These are phyloP conservation scores for Rhinolophus sinicus DNA, from an alignment of 2,113 vertebrate species.

Conservation along the genomic window DNA sequence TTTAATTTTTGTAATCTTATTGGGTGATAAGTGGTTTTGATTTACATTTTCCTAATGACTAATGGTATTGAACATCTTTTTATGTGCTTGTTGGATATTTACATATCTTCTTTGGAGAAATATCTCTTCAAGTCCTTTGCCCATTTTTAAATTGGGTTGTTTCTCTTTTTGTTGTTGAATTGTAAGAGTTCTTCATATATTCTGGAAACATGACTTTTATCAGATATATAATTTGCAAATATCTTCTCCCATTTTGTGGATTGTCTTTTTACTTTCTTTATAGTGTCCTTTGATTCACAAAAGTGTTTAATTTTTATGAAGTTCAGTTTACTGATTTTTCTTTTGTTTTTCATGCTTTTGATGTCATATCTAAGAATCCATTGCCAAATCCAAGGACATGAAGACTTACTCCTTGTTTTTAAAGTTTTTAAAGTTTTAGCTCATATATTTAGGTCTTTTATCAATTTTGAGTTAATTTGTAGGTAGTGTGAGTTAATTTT, in stretches of 20 bases:
- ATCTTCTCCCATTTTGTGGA: neutral
- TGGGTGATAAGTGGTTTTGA: neutral
- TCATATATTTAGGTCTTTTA: neutral
- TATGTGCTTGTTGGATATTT: neutral
- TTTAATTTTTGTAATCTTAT: neutral
- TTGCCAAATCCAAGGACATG: neutral
- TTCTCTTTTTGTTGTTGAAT: neutral
- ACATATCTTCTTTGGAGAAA: neutral
- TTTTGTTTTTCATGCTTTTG: no score
- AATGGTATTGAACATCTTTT: neutral
- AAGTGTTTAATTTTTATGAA: no score
- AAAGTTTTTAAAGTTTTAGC: neutral
- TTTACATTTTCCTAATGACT: neutral
- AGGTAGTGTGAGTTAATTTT: neutral
- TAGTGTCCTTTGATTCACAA: no score
- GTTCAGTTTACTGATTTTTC: no score
- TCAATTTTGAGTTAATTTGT: conserved; percentile 25
- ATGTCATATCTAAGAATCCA: no score
- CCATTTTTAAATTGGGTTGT: neutral
- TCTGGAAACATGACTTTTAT: neutral
- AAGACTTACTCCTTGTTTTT: neutral
- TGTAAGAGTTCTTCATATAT: neutral
- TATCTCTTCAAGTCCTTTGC: neutral
- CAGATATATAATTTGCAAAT: neutral
- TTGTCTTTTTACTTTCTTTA: neutral